phyloP scores from a whole-genome alignment of 1,140 invertebrate species.

The Zophobas atratus region DNA sequence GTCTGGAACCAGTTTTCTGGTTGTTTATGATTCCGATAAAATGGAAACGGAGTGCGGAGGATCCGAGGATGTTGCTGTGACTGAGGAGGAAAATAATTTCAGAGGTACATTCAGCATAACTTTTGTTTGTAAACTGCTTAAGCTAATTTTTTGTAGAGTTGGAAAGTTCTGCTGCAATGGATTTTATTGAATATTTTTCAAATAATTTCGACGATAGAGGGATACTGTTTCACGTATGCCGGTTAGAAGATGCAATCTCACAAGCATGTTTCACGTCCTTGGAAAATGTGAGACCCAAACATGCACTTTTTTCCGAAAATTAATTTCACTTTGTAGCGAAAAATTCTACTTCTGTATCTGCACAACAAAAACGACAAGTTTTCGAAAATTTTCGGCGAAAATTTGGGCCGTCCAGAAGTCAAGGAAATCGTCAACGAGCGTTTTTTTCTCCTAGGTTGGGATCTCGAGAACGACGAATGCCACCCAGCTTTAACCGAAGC shows the following conservation, averaged over 20 bases:
- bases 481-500: slow-evolving; percentile 53
- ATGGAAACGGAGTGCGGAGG: neutral
- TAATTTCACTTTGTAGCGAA: slow-evolving; percentile 52
- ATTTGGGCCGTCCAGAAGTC: slow-evolving; percentile 50
- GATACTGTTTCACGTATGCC: slow-evolving; percentile 45
- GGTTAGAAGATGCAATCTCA: slow-evolving; percentile 50
- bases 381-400: slow-evolving; percentile 50
- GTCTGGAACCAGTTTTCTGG: slow-evolving; percentile 10
- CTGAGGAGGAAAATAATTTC: slow-evolving; percentile 39
- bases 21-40: slow-evolving; percentile 7
- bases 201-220: slow-evolving; percentile 21
- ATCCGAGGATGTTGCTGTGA: slow-evolving; percentile 25
- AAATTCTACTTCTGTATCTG: slow-evolving; percentile 56
- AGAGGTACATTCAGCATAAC: slow-evolving; percentile 32
- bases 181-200: slow-evolving; percentile 37
- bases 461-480: slow-evolving; percentile 53
- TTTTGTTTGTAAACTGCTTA: neutral
- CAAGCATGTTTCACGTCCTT: slow-evolving; percentile 46
- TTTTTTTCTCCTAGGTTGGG: slow-evolving; percentile 57
- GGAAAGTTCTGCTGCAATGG: slow-evolving; percentile 6
- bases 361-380: slow-evolving; percentile 57
- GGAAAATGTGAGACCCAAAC: slow-evolving; percentile 44
- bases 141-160: slow-evolving; percentile 19
- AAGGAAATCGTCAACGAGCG: slow-evolving; percentile 45
- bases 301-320: neutral